Evolutionary conservation across 2,113 vertebrate species (phyloP).

Genomic region (Erythrocercus mccallii): DNA sequence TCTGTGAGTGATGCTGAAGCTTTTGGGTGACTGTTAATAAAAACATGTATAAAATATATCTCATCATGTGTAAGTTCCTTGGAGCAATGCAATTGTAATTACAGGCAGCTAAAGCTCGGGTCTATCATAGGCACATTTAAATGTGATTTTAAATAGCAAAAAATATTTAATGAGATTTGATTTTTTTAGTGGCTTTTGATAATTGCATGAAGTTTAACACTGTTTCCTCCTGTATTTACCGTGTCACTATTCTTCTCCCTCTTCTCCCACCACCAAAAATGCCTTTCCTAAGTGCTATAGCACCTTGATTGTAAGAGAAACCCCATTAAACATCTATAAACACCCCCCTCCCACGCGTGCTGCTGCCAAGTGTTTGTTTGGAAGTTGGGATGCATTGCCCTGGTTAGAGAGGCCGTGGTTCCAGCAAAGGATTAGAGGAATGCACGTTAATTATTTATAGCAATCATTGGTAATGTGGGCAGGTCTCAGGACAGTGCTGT

Average conservation of each 20-base stretch:
- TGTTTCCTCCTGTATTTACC: not conserved
- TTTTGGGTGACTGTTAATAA: not conserved
- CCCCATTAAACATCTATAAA: not conserved
- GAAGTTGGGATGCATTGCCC: not conserved
- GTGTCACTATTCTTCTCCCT: not conserved
- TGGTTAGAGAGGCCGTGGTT: not conserved
- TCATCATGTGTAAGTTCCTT: not conserved
- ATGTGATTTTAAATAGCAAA: not conserved
- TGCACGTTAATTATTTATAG: not conserved
- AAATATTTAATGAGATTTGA: slow-evolving; percentile 10
- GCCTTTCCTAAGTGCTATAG: not conserved
- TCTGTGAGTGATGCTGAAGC: not conserved
- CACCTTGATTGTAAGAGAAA: slow-evolving; percentile 6
- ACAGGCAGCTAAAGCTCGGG: not conserved
- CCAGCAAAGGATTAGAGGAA: not conserved
- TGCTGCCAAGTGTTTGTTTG: not conserved
- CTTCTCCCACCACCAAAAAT: not conserved
- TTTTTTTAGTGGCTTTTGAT: not conserved
- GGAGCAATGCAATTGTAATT: not conserved
- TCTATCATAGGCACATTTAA: not conserved
- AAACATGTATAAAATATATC: not conserved
- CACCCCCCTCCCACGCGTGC: not conserved
- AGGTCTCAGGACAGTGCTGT: not conserved
- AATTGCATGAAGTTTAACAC: not conserved
- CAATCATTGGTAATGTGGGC: not conserved